These are phyloP conservation scores for Antitype chi DNA, from an alignment of 2,888 invertebrate species.

Conservation along the genomic window DNA sequence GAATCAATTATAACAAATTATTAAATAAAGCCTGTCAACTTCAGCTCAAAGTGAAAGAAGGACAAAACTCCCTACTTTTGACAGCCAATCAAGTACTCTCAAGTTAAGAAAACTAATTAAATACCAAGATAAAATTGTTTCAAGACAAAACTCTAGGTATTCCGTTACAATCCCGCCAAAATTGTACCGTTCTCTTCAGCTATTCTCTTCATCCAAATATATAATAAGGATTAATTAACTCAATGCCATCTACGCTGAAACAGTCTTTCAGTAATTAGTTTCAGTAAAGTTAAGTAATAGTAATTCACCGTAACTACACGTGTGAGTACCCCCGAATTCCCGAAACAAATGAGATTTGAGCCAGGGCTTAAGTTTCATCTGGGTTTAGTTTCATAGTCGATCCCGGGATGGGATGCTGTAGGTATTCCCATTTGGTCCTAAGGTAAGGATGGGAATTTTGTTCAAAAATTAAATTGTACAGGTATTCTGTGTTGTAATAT, in stretches of 20 bases:
- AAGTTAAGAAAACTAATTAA: conserved; percentile 1
- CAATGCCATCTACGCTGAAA: conserved; percentile 43
- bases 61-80: not conserved
- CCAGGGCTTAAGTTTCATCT: conserved; percentile 50
- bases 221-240: conserved; percentile 60
- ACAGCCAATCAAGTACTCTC: not conserved
- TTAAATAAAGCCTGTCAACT: not conserved
- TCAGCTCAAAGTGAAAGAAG: not conserved
- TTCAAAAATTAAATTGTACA: conserved; percentile 15
- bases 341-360: conserved; percentile 63
- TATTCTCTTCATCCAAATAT: conserved; percentile 48
- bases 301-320: conserved; percentile 58
- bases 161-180: conserved; percentile 8
- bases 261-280: conserved; percentile 61
- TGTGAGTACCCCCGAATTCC: conserved; percentile 36
- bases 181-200: conserved; percentile 1
- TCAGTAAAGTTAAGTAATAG: conserved; percentile 67
- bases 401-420: conserved; percentile 43
- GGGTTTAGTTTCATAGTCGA: conserved; percentile 51
- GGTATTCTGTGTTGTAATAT: not conserved
- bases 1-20: not conserved
- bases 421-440: conserved; percentile 28
- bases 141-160: conserved; percentile 2
- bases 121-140: conserved; percentile 7
- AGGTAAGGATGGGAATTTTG: conserved; percentile 1